Percentiles rank a stretch among this genome's conserved stretches.
These are phyloP conservation scores for Eulithis testata DNA, from an alignment of 2,888 invertebrate genomes.

Conservation along the genomic window DNA sequence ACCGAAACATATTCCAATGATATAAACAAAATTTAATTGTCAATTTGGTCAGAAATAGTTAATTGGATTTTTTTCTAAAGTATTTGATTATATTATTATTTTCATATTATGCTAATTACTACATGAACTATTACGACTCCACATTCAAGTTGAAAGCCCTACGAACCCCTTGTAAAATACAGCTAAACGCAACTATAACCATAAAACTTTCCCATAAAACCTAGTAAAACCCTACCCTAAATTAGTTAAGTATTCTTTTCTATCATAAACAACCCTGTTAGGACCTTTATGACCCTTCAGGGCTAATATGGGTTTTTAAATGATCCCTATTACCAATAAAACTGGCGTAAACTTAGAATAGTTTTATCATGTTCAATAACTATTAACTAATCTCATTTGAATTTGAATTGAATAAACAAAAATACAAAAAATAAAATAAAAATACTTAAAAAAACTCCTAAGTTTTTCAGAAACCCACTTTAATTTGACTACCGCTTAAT, in stretches of 20 bases:
- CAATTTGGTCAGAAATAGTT: too few species aligned
- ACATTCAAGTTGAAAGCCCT: slow-evolving; percentile 7
- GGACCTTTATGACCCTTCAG: slow-evolving; percentile 26
- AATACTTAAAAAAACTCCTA: too few species aligned
- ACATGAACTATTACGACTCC: neutral
- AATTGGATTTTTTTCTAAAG: neutral
- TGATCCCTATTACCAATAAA: neutral
- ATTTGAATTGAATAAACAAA: too few species aligned
- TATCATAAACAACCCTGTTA: slow-evolving; percentile 27
- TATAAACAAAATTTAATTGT: too few species aligned
- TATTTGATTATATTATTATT: neutral
- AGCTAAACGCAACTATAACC: slow-evolving; percentile 25
- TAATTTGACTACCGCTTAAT: too few species aligned
- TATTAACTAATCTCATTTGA: too few species aligned
- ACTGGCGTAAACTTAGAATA: slow-evolving; percentile 18
- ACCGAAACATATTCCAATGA: too few species aligned
- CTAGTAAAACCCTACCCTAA: slow-evolving; percentile 30
- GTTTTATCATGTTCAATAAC: too few species aligned
- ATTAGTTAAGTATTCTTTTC: slow-evolving; percentile 36
- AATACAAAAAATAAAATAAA: too few species aligned
- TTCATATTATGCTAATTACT: neutral
- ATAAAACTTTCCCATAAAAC: slow-evolving; percentile 25
- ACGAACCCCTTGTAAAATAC: slow-evolving; percentile 25
- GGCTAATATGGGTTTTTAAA: slow-evolving; percentile 24
- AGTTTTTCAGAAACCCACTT: too few species aligned